Evolutionary conservation across 2,888 invertebrate genomes (phyloP).

Genomic region (Harpalus rubripes): DNA sequence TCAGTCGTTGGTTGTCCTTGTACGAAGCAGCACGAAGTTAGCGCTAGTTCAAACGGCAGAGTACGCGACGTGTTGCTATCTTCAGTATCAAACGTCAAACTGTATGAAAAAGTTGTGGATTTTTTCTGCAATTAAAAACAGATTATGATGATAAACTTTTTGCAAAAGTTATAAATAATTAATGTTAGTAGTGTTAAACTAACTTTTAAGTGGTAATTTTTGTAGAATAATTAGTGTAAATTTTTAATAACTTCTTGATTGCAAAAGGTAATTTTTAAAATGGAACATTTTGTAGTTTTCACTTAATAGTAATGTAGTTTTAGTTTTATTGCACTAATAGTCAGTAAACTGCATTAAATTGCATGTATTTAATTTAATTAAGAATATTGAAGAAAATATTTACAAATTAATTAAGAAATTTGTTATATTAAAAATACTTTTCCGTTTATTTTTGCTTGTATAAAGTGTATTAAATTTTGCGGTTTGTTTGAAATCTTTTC

Average conservation of each 20-base stretch:
- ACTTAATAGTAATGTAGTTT: too few species aligned
- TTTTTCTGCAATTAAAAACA: neutral
- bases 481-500: slow-evolving; percentile 13
- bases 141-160: slow-evolving; percentile 8
- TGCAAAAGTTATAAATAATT: slow-evolving; percentile 24
- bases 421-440: neutral
- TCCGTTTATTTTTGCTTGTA: neutral
- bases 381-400: neutral
- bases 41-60: slow-evolving; percentile 1
- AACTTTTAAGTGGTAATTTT: neutral
- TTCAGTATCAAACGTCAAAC: slow-evolving; percentile 6
- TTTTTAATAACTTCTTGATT: neutral
- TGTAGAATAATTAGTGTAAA: slow-evolving; percentile 17
- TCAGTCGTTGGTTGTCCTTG: slow-evolving; percentile 47
- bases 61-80: slow-evolving; percentile 24
- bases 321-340: too few species aligned
- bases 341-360: neutral
- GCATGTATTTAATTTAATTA: neutral
- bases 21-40: slow-evolving; percentile 35
- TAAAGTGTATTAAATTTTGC: slow-evolving; percentile 29
- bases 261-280: slow-evolving; percentile 31
- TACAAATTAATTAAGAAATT: slow-evolving; percentile 5
- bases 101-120: slow-evolving; percentile 16
- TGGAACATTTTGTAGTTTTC: neutral
- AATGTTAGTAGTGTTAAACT: slow-evolving; percentile 16